Evolutionary conservation across 2,797 vertebrate species (phyloP).

Genomic region (Eremophila alpestris): DNA sequence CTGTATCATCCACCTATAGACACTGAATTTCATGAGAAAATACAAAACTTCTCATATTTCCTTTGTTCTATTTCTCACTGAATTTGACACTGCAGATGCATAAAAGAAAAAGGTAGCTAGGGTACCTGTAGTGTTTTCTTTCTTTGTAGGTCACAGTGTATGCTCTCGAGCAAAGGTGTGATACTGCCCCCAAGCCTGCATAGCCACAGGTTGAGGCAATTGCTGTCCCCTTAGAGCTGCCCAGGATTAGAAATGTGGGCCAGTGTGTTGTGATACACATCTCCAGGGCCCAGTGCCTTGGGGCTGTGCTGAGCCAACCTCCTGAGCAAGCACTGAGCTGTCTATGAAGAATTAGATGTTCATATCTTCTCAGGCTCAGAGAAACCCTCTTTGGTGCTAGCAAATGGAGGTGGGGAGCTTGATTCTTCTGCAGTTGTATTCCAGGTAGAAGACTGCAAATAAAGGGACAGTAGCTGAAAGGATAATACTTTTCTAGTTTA

Average conservation of each 20-base stretch:
- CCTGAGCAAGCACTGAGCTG: not conserved
- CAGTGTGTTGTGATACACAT: not conserved
- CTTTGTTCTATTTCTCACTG: not conserved
- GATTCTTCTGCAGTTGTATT: not conserved
- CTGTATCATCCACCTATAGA: not conserved
- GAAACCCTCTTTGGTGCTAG: not conserved
- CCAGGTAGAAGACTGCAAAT: not conserved
- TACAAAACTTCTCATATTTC: not conserved
- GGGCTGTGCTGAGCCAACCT: not conserved
- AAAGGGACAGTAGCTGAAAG: not conserved
- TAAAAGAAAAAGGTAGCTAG: not conserved
- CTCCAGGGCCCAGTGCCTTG: not conserved
- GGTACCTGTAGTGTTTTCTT: not conserved
- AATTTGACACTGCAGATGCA: not conserved
- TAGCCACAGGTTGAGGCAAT: rapidly evolving
- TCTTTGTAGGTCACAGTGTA: not conserved
- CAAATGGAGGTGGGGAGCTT: not conserved
- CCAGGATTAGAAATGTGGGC: not conserved
- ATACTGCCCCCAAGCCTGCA: not conserved
- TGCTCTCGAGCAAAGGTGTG: not conserved
- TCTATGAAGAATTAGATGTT: not conserved
- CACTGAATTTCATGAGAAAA: not conserved
- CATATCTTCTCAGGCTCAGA: not conserved
- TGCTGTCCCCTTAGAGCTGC: not conserved
- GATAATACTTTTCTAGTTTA: not conserved